Evolutionary conservation across 2,888 invertebrate genomes (phyloP).

Genomic region (Dromius quadrimaculatus): DNA sequence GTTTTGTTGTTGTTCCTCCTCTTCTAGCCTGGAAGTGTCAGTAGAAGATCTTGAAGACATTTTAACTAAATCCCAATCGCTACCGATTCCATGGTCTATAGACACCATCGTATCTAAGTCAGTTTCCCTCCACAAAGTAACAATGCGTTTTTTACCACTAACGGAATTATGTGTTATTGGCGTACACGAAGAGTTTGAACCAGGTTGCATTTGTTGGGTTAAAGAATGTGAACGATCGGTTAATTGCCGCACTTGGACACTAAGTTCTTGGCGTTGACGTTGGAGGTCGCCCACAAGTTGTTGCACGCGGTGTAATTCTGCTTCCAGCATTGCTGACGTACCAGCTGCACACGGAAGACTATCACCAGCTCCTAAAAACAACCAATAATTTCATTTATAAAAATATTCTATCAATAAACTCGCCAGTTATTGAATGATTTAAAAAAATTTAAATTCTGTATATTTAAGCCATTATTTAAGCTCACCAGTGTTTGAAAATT

Average conservation of each 20-base stretch:
- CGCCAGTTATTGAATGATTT: too few relatives aligned
- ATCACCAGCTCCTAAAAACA: constrained; percentile 61
- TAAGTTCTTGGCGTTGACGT: constrained; percentile 86
- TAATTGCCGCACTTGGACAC: constrained; percentile 85
- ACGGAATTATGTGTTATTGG: background rate
- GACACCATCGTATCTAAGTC: constrained; percentile 87
- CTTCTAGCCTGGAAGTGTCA: background rate
- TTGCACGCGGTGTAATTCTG: constrained; percentile 87
- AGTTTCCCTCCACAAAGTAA: constrained; percentile 88
- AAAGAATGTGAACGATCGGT: constrained; percentile 84
- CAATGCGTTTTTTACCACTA: constrained; percentile 70
- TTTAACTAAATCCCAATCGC: constrained; percentile 58
- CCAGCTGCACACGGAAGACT: constrained; percentile 68
- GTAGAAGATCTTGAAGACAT: background rate
- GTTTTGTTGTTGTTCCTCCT: constrained; percentile 21
- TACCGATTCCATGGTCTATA: constrained; percentile 76
- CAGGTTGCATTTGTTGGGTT: constrained; percentile 70
- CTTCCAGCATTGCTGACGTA: constrained; percentile 78
- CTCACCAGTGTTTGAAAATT: constrained; percentile 64
- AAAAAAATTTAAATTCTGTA: background rate
- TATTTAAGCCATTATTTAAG: background rate
- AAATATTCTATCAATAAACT: too few relatives aligned
- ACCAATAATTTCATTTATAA: background rate
- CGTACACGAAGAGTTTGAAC: constrained; percentile 44
- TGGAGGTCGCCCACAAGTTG: constrained; percentile 87